A percentile compares a stretch with the other conserved stretches of the same genome.
Evolutionary conservation across 2,888 invertebrate genomes (phyloP).

Genomic region (Limulus polyphemus): DNA sequence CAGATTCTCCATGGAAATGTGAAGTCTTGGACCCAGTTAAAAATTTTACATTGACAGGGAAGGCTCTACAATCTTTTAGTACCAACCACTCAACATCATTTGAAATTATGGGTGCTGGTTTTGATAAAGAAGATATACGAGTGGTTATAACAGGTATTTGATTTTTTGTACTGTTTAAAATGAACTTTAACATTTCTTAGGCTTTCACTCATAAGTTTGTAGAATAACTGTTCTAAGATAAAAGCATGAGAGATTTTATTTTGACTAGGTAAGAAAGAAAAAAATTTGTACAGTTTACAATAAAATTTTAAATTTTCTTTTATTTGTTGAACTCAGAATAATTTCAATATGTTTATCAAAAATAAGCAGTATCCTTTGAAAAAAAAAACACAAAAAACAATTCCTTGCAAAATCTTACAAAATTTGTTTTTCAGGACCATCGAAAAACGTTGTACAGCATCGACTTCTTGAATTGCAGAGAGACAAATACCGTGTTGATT

Average conservation of each 20-base stretch:
- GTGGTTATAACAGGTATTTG: conserved; percentile 46
- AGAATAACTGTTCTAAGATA: too few species aligned
- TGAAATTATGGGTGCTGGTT: conserved; percentile 62
- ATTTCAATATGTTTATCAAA: too few species aligned
- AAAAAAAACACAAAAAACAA: neutral
- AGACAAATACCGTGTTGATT: conserved; percentile 70
- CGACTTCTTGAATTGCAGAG: conserved; percentile 66
- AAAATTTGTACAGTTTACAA: conserved; percentile 5
- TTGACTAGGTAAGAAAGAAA: neutral
- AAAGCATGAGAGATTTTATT: too few species aligned
- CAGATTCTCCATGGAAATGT: conserved; percentile 35
- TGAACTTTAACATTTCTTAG: too few species aligned
- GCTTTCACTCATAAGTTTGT: too few species aligned
- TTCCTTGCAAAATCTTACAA: conserved; percentile 27
- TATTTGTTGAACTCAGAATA: neutral
- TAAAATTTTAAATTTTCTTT: neutral
- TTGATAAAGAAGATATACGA: conserved; percentile 44
- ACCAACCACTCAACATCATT: conserved; percentile 79
- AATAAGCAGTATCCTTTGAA: too few species aligned
- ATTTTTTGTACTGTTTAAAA: neutral
- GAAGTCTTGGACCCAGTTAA: conserved; percentile 17
- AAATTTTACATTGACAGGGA: conserved; percentile 43
- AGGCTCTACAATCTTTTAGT: conserved; percentile 76
- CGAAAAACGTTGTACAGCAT: conserved; percentile 66
- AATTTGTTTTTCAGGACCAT: conserved; percentile 54